Evolutionary conservation across 35 echinoderm and acorn worm species (phyloP), one percentile per base, ranked within the genome.

Genomic region (Strongylocentrotus purpuratus): DNA sequence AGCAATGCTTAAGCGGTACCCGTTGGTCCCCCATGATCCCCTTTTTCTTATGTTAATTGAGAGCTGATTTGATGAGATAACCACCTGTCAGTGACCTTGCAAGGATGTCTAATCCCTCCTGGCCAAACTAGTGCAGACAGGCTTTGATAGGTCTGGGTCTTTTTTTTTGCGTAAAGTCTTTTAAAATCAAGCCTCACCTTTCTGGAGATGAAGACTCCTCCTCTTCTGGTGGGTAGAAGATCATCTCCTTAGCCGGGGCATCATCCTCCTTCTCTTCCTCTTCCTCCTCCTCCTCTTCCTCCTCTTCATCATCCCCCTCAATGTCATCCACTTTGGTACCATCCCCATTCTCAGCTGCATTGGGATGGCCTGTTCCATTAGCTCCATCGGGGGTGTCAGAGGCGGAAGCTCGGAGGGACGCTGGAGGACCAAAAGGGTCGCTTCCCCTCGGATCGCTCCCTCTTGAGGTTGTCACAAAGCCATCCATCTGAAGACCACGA

Each of bases 381-480:
- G 47, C 33, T 41, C 61, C 45, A 86, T 95, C 95, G 15, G 94
- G 46, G n/a, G 58, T 18, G 48, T 93, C 28, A 5, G 70, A 41
- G 41, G 32, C 47, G 31, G 94, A 85, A 33, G 87, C 94, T 12
- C 33, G 11, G 31, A 94, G 32, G 33, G 70, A 48, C 35, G 86
- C 33, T 78, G 94, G 94, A 9, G 95, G 93, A 7, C 96, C n/a
- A 46, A 96, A 96, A 32, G 97, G 95, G 31, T 97, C 95, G 50
- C 97, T 96, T 14, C 97, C 97, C 65, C 65, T 78, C 20, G 97
- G 95, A 46, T 97, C 95, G 50, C 97, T 96, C 9, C 97, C 97
- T 70, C 97, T 96, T 46, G 95, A 46, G 18, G 94, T 92, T 7
- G 95, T 97, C 46, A 96, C 95, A 97, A 95, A 94, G 22, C 95